Evolutionary conservation across 2,797 vertebrate genomes (phyloP).

Genomic region (Tachyglossus aculeatus): DNA sequence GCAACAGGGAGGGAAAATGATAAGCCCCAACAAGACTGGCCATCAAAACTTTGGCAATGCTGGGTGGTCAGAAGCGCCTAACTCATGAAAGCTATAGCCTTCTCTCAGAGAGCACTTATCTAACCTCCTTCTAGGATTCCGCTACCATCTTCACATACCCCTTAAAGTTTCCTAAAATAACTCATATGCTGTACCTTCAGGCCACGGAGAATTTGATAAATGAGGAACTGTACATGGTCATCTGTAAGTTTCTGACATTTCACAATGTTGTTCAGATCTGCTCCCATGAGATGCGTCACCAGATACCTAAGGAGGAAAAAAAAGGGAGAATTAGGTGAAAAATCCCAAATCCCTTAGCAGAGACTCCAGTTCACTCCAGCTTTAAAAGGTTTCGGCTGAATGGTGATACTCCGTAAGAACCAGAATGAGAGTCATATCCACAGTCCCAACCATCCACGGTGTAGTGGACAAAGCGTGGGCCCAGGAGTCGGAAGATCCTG

Average conservation of each 20-base stretch:
- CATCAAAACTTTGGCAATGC: too few relatives aligned
- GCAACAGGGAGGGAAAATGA: too few relatives aligned
- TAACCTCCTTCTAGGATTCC: too few relatives aligned
- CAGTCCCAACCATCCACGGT: too few relatives aligned
- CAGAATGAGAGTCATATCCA: background rate
- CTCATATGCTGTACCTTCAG: conserved; percentile 86
- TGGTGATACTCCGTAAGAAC: background rate
- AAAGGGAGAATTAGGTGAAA: conserved; percentile 5
- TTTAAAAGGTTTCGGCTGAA: background rate
- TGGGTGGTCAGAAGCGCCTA: too few relatives aligned
- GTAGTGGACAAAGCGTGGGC: too few relatives aligned
- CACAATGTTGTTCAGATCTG: conserved; percentile 98
- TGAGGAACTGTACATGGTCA: conserved; percentile 98
- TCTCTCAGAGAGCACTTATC: too few relatives aligned
- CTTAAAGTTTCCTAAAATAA: background rate
- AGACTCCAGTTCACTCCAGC: background rate
- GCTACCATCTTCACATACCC: background rate
- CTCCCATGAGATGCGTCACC: conserved; percentile 98
- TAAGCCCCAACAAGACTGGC: too few relatives aligned
- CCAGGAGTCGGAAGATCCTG: too few relatives aligned
- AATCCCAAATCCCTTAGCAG: background rate
- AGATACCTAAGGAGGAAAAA: conserved; percentile 86
- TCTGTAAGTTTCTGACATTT: conserved; percentile 99
- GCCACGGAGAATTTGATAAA: conserved; percentile 97
- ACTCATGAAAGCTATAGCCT: too few relatives aligned